phyloP scores from a whole-genome alignment of 2,888 invertebrate species.

The Nemotelus nigrinus region DNA sequence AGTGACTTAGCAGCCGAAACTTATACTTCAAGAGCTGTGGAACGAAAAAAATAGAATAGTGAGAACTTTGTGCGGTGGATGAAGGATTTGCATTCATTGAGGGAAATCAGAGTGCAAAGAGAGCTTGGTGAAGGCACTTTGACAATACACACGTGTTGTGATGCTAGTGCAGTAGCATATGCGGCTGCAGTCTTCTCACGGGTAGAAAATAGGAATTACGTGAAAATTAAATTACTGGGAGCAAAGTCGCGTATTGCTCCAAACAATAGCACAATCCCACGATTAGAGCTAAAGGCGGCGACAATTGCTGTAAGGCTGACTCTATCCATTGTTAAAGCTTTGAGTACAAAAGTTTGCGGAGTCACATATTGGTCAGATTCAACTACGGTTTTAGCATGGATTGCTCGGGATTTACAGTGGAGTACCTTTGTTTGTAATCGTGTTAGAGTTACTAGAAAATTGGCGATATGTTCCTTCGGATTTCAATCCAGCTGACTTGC shows the following conservation, averaged over 20 bases:
- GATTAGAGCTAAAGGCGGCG: neutral
- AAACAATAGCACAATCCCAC: neutral
- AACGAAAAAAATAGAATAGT: neutral
- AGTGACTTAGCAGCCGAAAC: neutral
- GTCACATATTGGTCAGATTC: too few relatives aligned
- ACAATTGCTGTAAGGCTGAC: constrained; percentile 1
- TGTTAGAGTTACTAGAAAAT: too few relatives aligned
- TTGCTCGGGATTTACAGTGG: too few relatives aligned
- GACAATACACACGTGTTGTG: neutral
- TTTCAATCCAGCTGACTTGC: too few relatives aligned
- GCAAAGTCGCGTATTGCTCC: neutral
- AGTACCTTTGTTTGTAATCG: too few relatives aligned
- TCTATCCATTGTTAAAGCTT: neutral
- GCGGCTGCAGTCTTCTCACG: neutral
- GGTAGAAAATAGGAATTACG: neutral
- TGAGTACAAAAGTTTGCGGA: too few relatives aligned
- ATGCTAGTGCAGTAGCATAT: neutral
- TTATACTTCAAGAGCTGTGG: neutral
- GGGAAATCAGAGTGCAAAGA: neutral
- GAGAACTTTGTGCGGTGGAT: neutral
- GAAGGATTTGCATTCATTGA: neutral
- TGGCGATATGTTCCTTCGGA: too few relatives aligned
- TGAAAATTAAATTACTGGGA: neutral
- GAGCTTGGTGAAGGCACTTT: neutral
- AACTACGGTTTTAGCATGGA: too few relatives aligned